phyloP scores from a whole-genome alignment of 2,113 vertebrate genomes.

The Noturus placidus region DNA sequence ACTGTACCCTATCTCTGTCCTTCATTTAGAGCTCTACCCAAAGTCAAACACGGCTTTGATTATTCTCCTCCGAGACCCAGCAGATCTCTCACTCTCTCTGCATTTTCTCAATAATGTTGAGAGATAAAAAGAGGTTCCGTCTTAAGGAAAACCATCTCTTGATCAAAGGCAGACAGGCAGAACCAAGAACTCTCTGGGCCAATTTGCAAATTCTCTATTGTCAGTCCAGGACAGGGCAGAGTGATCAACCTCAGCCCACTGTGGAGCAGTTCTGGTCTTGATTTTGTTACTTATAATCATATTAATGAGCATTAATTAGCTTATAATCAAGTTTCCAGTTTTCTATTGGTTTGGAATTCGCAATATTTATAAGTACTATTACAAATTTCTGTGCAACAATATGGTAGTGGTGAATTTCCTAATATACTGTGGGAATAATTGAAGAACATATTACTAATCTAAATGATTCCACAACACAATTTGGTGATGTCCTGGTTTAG shows the following conservation, averaged over 20 bases:
- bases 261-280: background rate
- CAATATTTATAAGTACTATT: background rate
- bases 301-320: background rate
- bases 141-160: constrained; percentile 60
- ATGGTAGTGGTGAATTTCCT: background rate
- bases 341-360: background rate
- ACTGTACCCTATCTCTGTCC: background rate
- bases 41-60: constrained; percentile 74
- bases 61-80: constrained; percentile 56
- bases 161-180: constrained; percentile 65
- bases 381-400: background rate
- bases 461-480: background rate
- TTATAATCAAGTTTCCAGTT: background rate
- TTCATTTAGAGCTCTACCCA: constrained; percentile 45
- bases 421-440: background rate
- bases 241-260: background rate
- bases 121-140: constrained; percentile 56
- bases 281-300: background rate
- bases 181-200: constrained; percentile 57
- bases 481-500: background rate
- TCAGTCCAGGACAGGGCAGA: constrained; percentile 26
- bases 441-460: background rate
- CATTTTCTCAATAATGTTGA: constrained; percentile 66
- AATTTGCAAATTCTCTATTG: constrained; percentile 56
- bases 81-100: constrained; percentile 27